These are phyloP conservation scores for Sebastes steindachneri DNA, from an alignment of 2,797 vertebrate species.

Conservation along the genomic window DNA sequence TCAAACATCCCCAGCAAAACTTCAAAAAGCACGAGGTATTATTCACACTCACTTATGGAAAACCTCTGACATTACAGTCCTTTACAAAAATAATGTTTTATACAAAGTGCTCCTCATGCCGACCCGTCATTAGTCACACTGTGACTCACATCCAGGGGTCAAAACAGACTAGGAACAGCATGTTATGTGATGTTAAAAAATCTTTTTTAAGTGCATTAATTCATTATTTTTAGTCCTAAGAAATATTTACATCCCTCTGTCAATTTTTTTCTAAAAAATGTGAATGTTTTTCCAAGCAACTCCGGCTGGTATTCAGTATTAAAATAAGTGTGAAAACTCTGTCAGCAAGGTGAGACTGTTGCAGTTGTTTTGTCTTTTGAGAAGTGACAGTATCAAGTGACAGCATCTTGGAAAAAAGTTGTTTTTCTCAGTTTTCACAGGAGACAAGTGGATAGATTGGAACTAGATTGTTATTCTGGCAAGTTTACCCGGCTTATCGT, in stretches of 20 bases:
- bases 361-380: constrained; percentile 48
- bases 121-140: constrained; percentile 47
- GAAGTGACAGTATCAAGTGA: constrained; percentile 40
- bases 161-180: constrained; percentile 2
- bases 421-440: constrained; percentile 16
- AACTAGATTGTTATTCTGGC: constrained; percentile 25
- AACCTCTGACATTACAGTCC: constrained; percentile 24
- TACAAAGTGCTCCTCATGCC: constrained; percentile 48
- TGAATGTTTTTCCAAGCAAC: background rate
- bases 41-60: constrained; percentile 20
- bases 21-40: constrained; percentile 3
- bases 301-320: background rate
- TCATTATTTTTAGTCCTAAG: background rate
- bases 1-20: background rate
- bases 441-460: constrained; percentile 4
- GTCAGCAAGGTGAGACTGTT: constrained; percentile 5
- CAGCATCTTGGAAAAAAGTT: constrained; percentile 42
- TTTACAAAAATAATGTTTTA: constrained; percentile 55
- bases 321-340: constrained; percentile 28
- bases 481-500: background rate
- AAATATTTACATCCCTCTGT: background rate
- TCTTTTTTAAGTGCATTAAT: background rate
- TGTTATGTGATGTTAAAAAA: background rate
- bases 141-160: constrained; percentile 56
- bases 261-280: background rate